Percentiles rank a stretch among this genome's conserved stretches.
Evolutionary conservation across 2,797 vertebrate genomes (phyloP).

Genomic region (Anguilla megastoma): DNA sequence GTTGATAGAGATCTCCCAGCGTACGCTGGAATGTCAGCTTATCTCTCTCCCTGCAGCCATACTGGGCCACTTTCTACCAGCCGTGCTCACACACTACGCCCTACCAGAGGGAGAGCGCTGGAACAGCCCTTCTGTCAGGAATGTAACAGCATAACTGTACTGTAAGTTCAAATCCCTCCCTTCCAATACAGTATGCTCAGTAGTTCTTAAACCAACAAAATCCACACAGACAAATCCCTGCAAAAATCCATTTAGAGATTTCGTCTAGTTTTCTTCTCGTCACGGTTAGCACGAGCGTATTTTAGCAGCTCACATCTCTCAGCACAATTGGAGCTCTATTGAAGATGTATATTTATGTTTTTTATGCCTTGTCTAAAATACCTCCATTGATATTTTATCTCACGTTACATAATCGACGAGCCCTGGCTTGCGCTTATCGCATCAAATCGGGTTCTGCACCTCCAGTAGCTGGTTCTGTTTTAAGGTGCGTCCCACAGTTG

Average conservation of each 20-base stretch:
- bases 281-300: not conserved
- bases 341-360: slow-evolving; percentile 15
- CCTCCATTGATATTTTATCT: slow-evolving; percentile 43
- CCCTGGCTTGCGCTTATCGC: slow-evolving; percentile 59
- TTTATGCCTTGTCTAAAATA: slow-evolving; percentile 36
- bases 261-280: not conserved
- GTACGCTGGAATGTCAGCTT: not conserved
- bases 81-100: not conserved
- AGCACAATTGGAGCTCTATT: not conserved
- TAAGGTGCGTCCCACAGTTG: slow-evolving; percentile 35
- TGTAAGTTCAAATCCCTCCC: not conserved
- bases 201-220: not conserved
- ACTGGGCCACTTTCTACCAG: not conserved
- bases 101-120: not conserved
- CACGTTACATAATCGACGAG: slow-evolving; percentile 55
- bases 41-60: slow-evolving; percentile 28
- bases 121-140: not conserved
- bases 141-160: not conserved
- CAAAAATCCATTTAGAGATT: not conserved
- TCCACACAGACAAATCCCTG: not conserved
- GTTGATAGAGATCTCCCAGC: slow-evolving; percentile 54
- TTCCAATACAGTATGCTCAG: not conserved
- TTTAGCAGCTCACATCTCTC: not conserved
- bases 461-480: slow-evolving; percentile 45
- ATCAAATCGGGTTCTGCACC: slow-evolving; percentile 55